Conservation (phyloP, 2,797 vertebrate species). For the Pelodytes ibericus region DNA sequence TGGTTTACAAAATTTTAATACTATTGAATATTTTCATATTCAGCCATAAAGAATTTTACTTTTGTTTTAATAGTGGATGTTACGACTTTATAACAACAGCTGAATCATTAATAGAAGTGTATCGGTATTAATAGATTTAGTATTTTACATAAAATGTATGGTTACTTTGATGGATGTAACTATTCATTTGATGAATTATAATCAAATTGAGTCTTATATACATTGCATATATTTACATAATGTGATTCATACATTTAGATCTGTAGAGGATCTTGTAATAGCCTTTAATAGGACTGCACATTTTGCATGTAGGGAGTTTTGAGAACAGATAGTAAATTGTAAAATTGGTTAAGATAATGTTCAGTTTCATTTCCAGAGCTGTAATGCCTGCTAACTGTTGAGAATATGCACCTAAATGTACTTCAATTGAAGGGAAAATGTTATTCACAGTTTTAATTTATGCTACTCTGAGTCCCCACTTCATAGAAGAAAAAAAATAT, state of each 20-base stretch:
- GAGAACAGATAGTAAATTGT: neutral
- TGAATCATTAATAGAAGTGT: no score
- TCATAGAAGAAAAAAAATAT: no score
- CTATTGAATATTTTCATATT: no score
- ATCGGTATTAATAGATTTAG: neutral
- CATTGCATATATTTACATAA: neutral
- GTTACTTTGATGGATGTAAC: no score
- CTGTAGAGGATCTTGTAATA: neutral
- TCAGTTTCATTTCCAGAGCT: neutral
- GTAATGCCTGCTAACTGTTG: neutral
- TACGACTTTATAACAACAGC: no score
- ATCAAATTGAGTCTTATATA: no score
- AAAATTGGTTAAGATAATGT: neutral
- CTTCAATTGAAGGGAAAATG: neutral
- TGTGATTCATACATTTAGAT: neutral
- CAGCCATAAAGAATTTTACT: no score
- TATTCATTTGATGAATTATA: no score
- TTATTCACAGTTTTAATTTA: no score
- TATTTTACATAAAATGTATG: neutral
- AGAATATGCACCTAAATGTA: neutral
- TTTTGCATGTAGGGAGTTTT: neutral
- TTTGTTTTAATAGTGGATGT: no score
- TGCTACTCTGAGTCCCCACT: no score
- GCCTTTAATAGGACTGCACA: neutral
- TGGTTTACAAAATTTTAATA: no score